A percentile compares a stretch with the other conserved stretches of the same genome.
Evolutionary conservation across 2,888 invertebrate genomes (phyloP).

Genomic region (Orthosia gracilis): DNA sequence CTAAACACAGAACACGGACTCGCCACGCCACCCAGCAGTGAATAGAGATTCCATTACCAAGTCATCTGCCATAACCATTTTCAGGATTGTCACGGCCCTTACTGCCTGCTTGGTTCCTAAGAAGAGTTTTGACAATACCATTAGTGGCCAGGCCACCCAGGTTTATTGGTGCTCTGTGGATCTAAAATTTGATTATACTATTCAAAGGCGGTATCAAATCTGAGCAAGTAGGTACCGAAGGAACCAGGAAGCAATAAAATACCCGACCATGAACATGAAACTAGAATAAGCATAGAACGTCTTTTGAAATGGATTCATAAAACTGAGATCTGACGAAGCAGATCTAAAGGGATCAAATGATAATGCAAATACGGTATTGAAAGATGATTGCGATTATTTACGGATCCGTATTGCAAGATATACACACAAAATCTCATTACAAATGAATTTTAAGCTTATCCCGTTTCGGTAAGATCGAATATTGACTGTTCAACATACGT

Average conservation of each 20-base stretch:
- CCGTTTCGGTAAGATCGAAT: constrained; percentile 4
- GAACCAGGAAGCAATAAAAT: constrained; percentile 26
- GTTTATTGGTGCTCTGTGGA: too few relatives aligned
- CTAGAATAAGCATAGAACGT: not conserved
- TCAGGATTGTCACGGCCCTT: too few relatives aligned
- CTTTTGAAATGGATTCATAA: constrained; percentile 23
- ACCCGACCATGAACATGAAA: constrained; percentile 10
- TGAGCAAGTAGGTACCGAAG: constrained; percentile 2
- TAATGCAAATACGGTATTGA: constrained; percentile 28
- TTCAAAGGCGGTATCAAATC: not conserved
- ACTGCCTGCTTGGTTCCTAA: too few relatives aligned
- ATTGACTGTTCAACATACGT: constrained; percentile 9
- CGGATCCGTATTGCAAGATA: constrained; percentile 13
- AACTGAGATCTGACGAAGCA: constrained; percentile 6
- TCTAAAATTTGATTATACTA: constrained; percentile 20
- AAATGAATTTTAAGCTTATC: constrained; percentile 22
- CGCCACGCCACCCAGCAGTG: too few relatives aligned
- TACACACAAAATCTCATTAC: not conserved
- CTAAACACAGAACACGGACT: too few relatives aligned
- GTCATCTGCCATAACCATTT: too few relatives aligned
- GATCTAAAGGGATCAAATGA: constrained; percentile 29
- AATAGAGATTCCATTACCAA: too few relatives aligned
- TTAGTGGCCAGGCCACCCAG: too few relatives aligned
- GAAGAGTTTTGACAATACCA: too few relatives aligned
- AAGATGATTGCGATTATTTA: constrained; percentile 35